phyloP scores from a whole-genome alignment of 2,113 vertebrate genomes.

The Tupaia chinensis region DNA sequence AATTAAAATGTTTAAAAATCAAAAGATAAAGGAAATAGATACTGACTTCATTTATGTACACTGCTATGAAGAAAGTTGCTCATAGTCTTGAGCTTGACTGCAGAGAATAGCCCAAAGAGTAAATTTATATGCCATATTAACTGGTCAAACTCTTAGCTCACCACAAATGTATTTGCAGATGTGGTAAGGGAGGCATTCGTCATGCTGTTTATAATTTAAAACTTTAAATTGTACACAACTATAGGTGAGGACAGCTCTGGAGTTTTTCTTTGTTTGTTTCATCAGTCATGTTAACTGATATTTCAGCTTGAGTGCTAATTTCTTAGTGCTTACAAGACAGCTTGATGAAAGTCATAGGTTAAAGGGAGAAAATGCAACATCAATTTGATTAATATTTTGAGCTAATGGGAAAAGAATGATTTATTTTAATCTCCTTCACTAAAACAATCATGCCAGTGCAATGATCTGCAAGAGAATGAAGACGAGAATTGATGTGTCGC shows the following conservation, averaged over 20 bases:
- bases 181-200: constrained; percentile 25
- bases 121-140: constrained; percentile 25
- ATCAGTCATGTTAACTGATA: constrained; percentile 57
- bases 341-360: constrained; percentile 60
- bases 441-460: not conserved
- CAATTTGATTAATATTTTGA: constrained; percentile 63
- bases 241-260: not conserved
- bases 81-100: constrained; percentile 9
- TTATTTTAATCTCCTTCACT: constrained; percentile 65
- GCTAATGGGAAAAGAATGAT: constrained; percentile 54
- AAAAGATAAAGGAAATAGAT: not conserved
- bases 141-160: constrained; percentile 46
- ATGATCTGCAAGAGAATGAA: not conserved
- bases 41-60: not conserved
- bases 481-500: not conserved
- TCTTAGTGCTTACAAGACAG: constrained; percentile 51
- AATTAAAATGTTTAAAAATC: not conserved
- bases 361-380: constrained; percentile 65
- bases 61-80: not conserved
- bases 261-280: constrained; percentile 57
- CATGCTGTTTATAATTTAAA: constrained; percentile 58
- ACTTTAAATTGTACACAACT: constrained; percentile 55
- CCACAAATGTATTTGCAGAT: constrained; percentile 14
- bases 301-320: constrained; percentile 60
- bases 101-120: not conserved